Evolutionary conservation across 2,888 invertebrate genomes (phyloP), one percentile per base, ranked within the genome.

Genomic region (Chalcosyrphus nemorum): DNA sequence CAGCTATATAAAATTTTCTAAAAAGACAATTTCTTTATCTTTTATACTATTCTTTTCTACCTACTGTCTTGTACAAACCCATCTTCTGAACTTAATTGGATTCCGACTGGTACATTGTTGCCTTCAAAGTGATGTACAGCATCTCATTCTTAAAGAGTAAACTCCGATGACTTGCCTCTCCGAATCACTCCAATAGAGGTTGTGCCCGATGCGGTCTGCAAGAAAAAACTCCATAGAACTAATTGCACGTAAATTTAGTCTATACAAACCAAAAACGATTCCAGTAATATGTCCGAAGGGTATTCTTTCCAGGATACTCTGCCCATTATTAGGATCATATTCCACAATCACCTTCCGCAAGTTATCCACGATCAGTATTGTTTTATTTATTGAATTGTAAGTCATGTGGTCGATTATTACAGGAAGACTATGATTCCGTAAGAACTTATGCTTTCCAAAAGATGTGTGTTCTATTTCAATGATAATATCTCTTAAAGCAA

Each of bases 151-250:
- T 52, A 96, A 87, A 0, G 94, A 95, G 9, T 94, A 89, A 1
- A 94, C 94, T 89, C 96, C 96, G 0, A 97, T 91, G 0, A 93
- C 93, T 63, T 93, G 93, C 9, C 93, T 93, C 0, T 93, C 93
- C 0, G 92, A 92, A 89, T 97, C 96, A 72, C 94, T 92, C 92
- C 95, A 94, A 89, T 96, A 97, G 0, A 97, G 90, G 86, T 94
- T 95, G 80, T 96, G 94, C 0, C 95, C 94, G 6, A 94, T 92
- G 86, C 94, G 93, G 92, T 97, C 97, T 95, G 88, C 0, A 87
- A 88, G 27, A 27, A 68, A 45, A 57, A 17, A 47, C 2, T 35
- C 7, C 32, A 11, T 59, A 43, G n/a, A 4, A 1, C 21, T 5
- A 4, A 35, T 11, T n/a, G n/a, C n/a, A 9, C 7, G 19, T 21